Conservation (phyloP, 2,113 vertebrate genomes). For the Peromyscus maniculatus region DNA sequence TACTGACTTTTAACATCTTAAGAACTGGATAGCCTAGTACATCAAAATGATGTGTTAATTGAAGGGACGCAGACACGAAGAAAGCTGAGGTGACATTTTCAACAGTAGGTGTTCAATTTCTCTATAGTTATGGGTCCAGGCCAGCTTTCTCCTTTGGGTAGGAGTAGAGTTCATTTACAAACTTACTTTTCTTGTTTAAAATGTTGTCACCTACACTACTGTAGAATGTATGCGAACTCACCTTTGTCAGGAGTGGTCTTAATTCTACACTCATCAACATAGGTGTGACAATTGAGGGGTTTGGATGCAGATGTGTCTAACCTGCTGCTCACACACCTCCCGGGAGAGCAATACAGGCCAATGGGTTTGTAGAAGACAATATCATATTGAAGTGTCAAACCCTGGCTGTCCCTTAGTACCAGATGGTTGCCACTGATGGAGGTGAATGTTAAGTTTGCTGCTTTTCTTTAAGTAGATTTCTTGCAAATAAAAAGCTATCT, state of each 20-base stretch:
- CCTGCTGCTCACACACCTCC: neutral
- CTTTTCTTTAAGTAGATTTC: neutral
- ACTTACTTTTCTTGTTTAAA: neutral
- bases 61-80: neutral
- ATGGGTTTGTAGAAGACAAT: neutral
- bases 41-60: conserved; percentile 34
- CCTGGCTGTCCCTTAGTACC: neutral
- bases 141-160: neutral
- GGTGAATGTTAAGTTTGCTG: neutral
- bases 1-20: neutral
- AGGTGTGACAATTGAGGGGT: neutral
- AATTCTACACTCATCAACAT: neutral
- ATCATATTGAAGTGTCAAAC: neutral
- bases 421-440: no score
- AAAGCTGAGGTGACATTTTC: neutral
- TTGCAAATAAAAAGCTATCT: conserved; percentile 10
- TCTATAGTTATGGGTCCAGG: neutral
- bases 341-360: neutral
- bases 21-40: neutral
- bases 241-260: neutral
- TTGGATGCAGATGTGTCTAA: neutral
- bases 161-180: neutral
- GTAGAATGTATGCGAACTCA: neutral
- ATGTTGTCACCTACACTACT: neutral
- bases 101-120: neutral